Base-by-base conservation (phyloP, 2,113 vertebrate species). In the Rattus norvegicus region DNA sequence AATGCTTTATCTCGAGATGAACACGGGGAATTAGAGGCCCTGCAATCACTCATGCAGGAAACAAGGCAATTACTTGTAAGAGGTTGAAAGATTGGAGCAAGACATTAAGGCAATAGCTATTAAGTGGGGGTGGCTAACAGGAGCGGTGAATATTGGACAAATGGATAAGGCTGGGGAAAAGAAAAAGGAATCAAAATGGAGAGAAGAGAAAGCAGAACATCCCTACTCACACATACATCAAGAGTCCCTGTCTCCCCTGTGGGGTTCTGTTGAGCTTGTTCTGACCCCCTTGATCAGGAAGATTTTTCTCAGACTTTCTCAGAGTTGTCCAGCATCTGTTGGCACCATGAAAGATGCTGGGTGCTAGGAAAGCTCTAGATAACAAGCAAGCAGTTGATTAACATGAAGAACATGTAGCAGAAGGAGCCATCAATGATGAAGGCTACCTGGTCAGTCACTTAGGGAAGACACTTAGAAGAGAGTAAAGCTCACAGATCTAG, bases 11-110 rank as follows among this genome's bases (percentile, higher is more conserved):
- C 95, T 94, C 73, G 80, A 97, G 69, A 96, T 54, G 36, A 87
- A 90, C 72, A 70, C 19, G 14, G 39, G 65, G 92, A 96, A 94
- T 93, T 94, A 94, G 92, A 91, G 33, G 19, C 92, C 16, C 90
- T 90, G 75, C 69, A 84, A 81, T 88, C 92, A 72, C 49, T 96
- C 92, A 91, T 95, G 80, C 93, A 97, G 93, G 88, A 97, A 97
- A 65, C 76, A 93, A 94, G 76, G 73, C 83, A 96, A 93, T 98
- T 97, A 96, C 77, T 94, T 93, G 26, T 63, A 96, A 95, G 95
- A 92, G 91, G 85, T 7, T 93, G 88, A 69, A 93, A 92, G 69
- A 88, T 77, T 91, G 88, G 95, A 94, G 77, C 72, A 93, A 94
- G 85, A 75, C 13, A 33, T 96, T 93, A 93, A 93, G 52, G 93